Evolutionary conservation across 2,888 invertebrate species (phyloP).

Genomic region (Prionchulus punctatus): DNA sequence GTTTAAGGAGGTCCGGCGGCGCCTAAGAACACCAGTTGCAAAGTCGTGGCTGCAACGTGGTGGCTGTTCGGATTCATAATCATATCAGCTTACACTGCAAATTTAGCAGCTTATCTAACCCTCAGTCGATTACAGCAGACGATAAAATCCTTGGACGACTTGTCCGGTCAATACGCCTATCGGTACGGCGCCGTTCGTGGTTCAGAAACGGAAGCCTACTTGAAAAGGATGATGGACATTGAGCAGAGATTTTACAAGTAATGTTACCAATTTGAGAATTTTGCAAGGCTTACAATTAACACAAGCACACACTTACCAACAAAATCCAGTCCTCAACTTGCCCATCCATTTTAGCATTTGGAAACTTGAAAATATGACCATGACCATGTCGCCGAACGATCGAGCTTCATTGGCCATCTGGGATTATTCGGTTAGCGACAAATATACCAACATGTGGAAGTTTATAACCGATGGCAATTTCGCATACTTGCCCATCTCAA

Average conservation of each 20-base stretch:
- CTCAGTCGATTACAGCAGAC: conserved; percentile 38
- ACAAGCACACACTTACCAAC: too few relatives aligned
- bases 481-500: conserved; percentile 57
- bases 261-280: too few relatives aligned
- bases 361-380: too few relatives aligned
- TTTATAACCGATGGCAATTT: conserved; percentile 74
- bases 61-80: conserved; percentile 98
- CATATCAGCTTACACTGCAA: conserved; percentile 94
- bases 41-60: conserved; percentile 90
- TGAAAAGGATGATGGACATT: conserved; percentile 84
- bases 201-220: conserved; percentile 78
- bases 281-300: too few relatives aligned
- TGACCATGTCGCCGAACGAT: too few relatives aligned
- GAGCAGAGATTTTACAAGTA: conserved; percentile 85
- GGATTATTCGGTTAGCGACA: conserved; percentile 97
- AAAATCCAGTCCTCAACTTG: too few relatives aligned
- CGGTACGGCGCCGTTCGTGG: conserved; percentile 79
- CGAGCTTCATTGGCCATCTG: conserved; percentile 85
- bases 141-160: conserved; percentile 53
- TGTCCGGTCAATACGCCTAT: conserved; percentile 86
- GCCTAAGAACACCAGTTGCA: conserved; percentile 82
- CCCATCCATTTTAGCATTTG: too few relatives aligned
- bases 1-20: too few relatives aligned
- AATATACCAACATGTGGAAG: conserved; percentile 96
- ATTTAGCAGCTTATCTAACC: conserved; percentile 88